Base-by-base conservation (phyloP, 2,888 invertebrate species). In the Hesperia comma region DNA sequence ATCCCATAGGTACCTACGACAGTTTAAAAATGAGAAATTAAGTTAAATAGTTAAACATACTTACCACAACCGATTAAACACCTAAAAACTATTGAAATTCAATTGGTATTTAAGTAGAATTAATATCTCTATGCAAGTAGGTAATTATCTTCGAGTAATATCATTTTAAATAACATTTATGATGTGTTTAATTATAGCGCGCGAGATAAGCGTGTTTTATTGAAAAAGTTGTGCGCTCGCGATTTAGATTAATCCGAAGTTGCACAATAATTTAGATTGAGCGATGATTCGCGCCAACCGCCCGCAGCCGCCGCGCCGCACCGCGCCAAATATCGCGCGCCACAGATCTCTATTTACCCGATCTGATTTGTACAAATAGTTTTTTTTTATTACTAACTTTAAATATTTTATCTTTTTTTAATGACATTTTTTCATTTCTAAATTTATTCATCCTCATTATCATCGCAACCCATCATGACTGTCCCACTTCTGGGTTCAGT, bases 181-280 rank as follows among this genome's bases (percentile, higher is more conserved):
- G 61, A 46, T 61, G 56, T 60, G 68, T 70, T 71, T 70, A 71
- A 74, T 77, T 74, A 72, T 33, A 17, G 26, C 66, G 10, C 67
- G 69, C 71, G 73, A 80, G 89, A 89, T 89, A 87, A 87, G 82
- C 79, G 74, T 89, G 89, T 82, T 90, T 90, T 90, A 90, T 90
- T 89, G 90, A 89, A 90, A 90, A 90, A 90, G 81, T 90, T 86
- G 71, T 67, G 71, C 79, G 75, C 78, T 69, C 70, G 73, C 87
- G 86, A 87, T 87, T 87, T 84, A 86, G 88, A 83, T 90, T 87
- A 90, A 53, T 88, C 80, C 69, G 79, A 88, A 90, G 79, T 90
- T 87, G 84, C 77, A 85, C 84, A 88, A 86, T 90, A 88, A 90
- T 88, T 90, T 85, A 90, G 89, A 90, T 90, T 81, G 87, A 87